Evolutionary conservation across 2,113 vertebrate genomes (phyloP).

Genomic region (Pelusios castaneus): DNA sequence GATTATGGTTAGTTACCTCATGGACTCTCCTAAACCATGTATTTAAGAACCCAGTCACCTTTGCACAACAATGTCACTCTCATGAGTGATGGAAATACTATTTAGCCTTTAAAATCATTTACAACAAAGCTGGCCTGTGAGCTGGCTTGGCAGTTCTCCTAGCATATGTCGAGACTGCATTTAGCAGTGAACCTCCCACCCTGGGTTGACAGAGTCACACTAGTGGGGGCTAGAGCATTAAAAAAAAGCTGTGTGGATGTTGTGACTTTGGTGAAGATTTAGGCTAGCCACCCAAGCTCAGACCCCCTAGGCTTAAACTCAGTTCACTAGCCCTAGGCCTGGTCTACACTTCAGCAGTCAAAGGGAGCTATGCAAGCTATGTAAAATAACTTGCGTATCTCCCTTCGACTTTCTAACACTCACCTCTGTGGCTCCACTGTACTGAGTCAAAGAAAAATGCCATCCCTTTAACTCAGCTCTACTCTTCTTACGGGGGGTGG

Average conservation of each 20-base stretch:
- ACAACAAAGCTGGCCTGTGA: neutral
- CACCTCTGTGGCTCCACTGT: too few relatives aligned
- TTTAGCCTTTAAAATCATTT: neutral
- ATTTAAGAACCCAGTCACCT: neutral
- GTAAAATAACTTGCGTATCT: too few relatives aligned
- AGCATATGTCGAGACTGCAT: neutral
- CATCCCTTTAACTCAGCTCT: too few relatives aligned
- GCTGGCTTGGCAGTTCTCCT: neutral
- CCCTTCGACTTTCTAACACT: too few relatives aligned
- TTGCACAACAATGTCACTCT: neutral
- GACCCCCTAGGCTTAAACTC: neutral
- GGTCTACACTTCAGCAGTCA: too few relatives aligned
- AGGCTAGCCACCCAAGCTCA: neutral
- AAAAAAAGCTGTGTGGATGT: neutral
- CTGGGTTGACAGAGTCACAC: neutral
- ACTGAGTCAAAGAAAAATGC: too few relatives aligned
- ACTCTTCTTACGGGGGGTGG: too few relatives aligned
- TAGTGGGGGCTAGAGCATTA: neutral
- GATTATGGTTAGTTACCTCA: neutral
- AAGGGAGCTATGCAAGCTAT: too few relatives aligned
- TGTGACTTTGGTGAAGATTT: neutral
- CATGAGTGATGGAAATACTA: neutral
- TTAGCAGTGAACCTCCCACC: neutral
- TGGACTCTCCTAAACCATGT: neutral
- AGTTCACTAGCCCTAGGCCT: too few relatives aligned